Conservation (phyloP, 1,140 invertebrate species). For the Bombus huntii region DNA sequence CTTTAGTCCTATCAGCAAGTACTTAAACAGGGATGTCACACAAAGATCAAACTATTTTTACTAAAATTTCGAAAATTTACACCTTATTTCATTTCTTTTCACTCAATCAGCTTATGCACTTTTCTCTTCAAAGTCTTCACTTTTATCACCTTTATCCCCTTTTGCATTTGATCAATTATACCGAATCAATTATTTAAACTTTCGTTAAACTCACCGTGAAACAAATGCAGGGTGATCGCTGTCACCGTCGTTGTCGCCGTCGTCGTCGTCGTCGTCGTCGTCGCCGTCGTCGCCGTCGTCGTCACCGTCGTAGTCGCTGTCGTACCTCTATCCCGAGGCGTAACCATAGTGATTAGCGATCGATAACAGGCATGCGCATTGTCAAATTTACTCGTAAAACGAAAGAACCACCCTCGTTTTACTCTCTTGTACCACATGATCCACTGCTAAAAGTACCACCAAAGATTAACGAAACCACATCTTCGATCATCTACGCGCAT, state of each 20-base stretch:
- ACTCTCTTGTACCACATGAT: not conserved
- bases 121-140: not conserved
- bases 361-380: slow-evolving; percentile 76
- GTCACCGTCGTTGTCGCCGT: slow-evolving; percentile 26
- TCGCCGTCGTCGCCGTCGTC: slow-evolving; percentile 32
- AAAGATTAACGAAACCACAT: slow-evolving; percentile 21
- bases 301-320: slow-evolving; percentile 44
- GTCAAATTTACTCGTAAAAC: slow-evolving; percentile 14
- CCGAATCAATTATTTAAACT: not conserved
- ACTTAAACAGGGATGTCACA: not conserved
- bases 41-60: not conserved
- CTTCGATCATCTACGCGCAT: not conserved
- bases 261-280: slow-evolving; percentile 39
- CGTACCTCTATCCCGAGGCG: slow-evolving; percentile 68
- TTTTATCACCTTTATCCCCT: slow-evolving; percentile 3
- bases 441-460: not conserved
- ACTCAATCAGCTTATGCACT: not conserved
- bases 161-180: not conserved
- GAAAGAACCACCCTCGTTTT: slow-evolving; percentile 26
- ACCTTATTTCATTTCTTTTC: not conserved
- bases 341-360: slow-evolving; percentile 79
- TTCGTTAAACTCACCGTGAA: slow-evolving; percentile 31
- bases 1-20: not conserved
- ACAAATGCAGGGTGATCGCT: slow-evolving; percentile 18
- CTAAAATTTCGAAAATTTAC: not conserved